Evolutionary conservation across 2,797 vertebrate genomes (phyloP).

Genomic region (Bradypus variegatus): DNA sequence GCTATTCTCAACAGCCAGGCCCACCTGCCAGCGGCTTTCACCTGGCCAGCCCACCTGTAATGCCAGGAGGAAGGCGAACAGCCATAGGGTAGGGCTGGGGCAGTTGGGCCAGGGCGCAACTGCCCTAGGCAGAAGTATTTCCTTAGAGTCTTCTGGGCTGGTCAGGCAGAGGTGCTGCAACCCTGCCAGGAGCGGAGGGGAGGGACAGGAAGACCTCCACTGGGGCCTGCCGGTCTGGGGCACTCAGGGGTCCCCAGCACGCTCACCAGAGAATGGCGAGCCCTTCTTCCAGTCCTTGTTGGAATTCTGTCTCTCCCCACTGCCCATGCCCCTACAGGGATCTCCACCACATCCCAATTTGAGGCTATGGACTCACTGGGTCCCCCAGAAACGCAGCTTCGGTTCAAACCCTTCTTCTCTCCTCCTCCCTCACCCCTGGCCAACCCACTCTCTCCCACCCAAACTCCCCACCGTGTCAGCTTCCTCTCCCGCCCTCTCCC

Average conservation of each 20-base stretch:
- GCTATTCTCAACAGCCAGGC: slow-evolving; percentile 11
- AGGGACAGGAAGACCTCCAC: slow-evolving; percentile 60
- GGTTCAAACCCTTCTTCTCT: neutral
- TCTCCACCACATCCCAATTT: neutral
- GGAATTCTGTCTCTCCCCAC: slow-evolving; percentile 32
- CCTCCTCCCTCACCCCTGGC: neutral
- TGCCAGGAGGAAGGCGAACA: neutral
- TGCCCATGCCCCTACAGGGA: neutral
- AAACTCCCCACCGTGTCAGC: neutral
- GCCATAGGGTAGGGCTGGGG: slow-evolving; percentile 8
- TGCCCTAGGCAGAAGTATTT: slow-evolving; percentile 29
- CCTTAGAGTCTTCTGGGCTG: slow-evolving; percentile 32
- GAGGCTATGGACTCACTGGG: neutral
- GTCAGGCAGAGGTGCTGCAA: slow-evolving; percentile 49
- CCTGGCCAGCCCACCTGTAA: slow-evolving; percentile 62
- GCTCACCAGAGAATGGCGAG: neutral
- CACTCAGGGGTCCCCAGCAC: slow-evolving; percentile 46
- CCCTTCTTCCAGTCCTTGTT: slow-evolving; percentile 12
- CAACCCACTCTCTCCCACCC: neutral
- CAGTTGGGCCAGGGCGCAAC: neutral
- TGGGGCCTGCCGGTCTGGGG: slow-evolving; percentile 34
- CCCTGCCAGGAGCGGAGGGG: slow-evolving; percentile 50
- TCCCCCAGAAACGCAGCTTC: slow-evolving; percentile 9
- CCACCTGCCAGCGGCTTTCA: slow-evolving; percentile 49
- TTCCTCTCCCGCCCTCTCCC: slow-evolving; percentile 41